A percentile compares a stretch with the other conserved stretches of the same genome.
Evolutionary conservation across 1,140 invertebrate species (phyloP).

Genomic region (Solen grandis): DNA sequence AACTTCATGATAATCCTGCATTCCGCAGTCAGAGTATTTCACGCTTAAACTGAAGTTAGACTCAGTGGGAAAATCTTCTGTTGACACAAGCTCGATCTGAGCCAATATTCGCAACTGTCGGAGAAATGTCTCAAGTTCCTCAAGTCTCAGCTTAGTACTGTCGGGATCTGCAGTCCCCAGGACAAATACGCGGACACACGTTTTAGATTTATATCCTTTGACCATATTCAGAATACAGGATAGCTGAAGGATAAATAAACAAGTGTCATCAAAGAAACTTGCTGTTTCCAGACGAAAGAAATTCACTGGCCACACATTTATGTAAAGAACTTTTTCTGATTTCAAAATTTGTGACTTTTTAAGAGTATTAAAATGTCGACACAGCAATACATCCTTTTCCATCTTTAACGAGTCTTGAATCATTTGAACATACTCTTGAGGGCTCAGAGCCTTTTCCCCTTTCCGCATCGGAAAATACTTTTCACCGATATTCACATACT

Average conservation of each 20-base stretch:
- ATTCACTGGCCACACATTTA: conserved; percentile 96
- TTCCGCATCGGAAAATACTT: conserved; percentile 71
- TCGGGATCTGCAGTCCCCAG: conserved; percentile 82
- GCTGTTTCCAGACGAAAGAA: conserved; percentile 77
- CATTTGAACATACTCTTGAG: conserved; percentile 93
- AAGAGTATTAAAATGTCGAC: conserved; percentile 93
- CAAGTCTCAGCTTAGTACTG: conserved; percentile 81
- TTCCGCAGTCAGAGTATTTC: conserved; percentile 37
- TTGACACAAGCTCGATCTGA: conserved; percentile 82
- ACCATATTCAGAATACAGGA: conserved; percentile 97
- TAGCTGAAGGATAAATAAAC: conserved; percentile 96
- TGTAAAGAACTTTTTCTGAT: conserved; percentile 83
- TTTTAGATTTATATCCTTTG: conserved; percentile 82
- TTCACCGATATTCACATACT: conserved; percentile 46
- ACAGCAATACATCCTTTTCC: conserved; percentile 97
- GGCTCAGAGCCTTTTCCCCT: conserved; percentile 71
- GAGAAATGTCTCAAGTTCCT: conserved; percentile 82
- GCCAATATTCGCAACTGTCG: conserved; percentile 84
- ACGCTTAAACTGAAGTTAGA: neutral
- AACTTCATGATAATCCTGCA: conserved; percentile 63
- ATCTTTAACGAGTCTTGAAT: conserved; percentile 91
- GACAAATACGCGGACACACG: conserved; percentile 91
- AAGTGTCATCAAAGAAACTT: conserved; percentile 85
- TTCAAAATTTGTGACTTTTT: conserved; percentile 82
- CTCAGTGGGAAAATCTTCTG: conserved; percentile 79